Conservation (phyloP, 92 coral and sea anemone species). For the Diadumene lineata region DNA sequence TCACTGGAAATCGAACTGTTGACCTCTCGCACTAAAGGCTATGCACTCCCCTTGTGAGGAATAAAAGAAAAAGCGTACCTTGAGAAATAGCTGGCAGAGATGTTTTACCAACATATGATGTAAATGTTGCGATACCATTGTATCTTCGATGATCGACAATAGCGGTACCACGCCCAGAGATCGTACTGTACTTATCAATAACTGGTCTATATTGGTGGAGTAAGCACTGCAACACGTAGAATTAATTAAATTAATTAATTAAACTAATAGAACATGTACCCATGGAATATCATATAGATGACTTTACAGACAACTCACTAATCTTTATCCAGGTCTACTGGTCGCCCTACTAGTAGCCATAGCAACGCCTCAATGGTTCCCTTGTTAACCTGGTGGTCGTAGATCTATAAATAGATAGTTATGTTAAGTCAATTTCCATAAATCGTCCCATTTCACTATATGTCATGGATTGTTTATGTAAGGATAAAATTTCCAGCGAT, state of each 20-base stretch:
- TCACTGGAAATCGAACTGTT: too few species aligned
- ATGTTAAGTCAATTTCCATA: neutral
- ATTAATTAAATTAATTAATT: too few species aligned
- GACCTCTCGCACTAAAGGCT: too few species aligned
- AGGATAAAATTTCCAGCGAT: too few species aligned
- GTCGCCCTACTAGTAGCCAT: constrained; percentile 82
- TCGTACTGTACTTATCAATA: constrained; percentile 57
- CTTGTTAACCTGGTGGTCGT: constrained; percentile 80
- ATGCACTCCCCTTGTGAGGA: too few species aligned
- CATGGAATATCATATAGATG: too few species aligned
- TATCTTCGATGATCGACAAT: constrained; percentile 81
- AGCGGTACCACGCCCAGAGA: constrained; percentile 87
- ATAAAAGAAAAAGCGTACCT: constrained; percentile 46
- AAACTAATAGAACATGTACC: neutral
- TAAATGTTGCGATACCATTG: constrained; percentile 65
- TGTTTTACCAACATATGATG: constrained; percentile 85
- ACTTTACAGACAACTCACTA: constrained; percentile 57
- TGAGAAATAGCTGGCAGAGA: constrained; percentile 73
- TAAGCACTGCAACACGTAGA: constrained; percentile 55
- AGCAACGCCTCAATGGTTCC: constrained; percentile 87
- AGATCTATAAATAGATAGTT: constrained; percentile 47
- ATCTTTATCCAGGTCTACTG: constrained; percentile 79
- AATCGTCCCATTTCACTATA: too few species aligned
- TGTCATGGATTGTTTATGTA: too few species aligned
- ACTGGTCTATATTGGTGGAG: constrained; percentile 48